phyloP scores from a whole-genome alignment of 2,888 invertebrate genomes.

The Asteroscopus sphinx region DNA sequence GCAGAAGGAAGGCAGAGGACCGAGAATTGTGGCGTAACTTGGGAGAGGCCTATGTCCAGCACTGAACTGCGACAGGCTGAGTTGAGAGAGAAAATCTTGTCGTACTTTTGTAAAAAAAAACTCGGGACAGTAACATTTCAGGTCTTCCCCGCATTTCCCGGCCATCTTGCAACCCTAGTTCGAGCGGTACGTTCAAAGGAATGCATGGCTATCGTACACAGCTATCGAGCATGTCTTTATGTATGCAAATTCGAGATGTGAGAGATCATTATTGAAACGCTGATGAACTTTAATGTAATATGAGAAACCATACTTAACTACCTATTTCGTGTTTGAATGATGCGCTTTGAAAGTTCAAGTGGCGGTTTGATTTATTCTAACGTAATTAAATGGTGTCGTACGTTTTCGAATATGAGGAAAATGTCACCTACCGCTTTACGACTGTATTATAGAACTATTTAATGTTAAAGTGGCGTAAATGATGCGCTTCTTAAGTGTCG shows the following conservation, averaged over 20 bases:
- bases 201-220: constrained; percentile 28
- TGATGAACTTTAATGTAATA: constrained; percentile 45
- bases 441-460: neutral
- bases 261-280: constrained; percentile 43
- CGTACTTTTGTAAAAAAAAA: no score
- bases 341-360: neutral
- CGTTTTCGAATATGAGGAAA: neutral
- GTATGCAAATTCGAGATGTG: constrained; percentile 45
- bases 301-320: constrained; percentile 25
- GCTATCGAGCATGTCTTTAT: constrained; percentile 37
- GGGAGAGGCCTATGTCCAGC: no score
- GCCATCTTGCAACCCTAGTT: no score
- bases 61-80: no score
- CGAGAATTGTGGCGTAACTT: no score
- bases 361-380: constrained; percentile 9
- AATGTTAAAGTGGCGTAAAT: neutral
- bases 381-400: neutral
- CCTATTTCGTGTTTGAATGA: constrained; percentile 1
- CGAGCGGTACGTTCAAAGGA: constrained; percentile 67
- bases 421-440: neutral
- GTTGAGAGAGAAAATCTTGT: no score
- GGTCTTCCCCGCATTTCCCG: no score
- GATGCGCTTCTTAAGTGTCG: no score
- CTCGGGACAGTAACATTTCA: no score
- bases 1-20: no score